Conservation (phyloP, 2,888 invertebrate genomes). For the Graphium colonna region DNA sequence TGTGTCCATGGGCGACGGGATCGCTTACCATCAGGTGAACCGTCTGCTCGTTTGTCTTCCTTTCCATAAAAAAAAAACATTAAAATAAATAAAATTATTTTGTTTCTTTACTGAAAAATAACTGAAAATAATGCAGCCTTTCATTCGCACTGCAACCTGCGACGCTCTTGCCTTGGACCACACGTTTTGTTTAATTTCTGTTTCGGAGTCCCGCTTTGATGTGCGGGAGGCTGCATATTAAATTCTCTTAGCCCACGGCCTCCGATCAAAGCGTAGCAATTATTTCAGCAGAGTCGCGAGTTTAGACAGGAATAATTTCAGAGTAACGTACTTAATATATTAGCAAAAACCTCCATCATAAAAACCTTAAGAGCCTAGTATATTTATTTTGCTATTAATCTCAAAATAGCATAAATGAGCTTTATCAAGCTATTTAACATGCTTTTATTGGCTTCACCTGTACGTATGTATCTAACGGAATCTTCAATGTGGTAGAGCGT, state of each 20-base stretch:
- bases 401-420: neutral
- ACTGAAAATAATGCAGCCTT: too few species aligned
- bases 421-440: too few species aligned
- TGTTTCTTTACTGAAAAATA: too few species aligned
- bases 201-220: constrained; percentile 55
- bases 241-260: constrained; percentile 55
- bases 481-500: too few species aligned
- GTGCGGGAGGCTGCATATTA: constrained; percentile 59
- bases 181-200: constrained; percentile 52
- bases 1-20: too few species aligned
- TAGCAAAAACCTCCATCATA: constrained; percentile 1
- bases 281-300: constrained; percentile 45
- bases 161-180: constrained; percentile 28
- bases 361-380: neutral
- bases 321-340: neutral
- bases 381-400: neutral
- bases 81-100: too few species aligned
- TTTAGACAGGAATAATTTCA: constrained; percentile 28
- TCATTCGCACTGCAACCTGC: too few species aligned
- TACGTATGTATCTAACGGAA: too few species aligned
- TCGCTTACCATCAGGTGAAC: too few species aligned
- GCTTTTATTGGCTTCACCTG: too few species aligned
- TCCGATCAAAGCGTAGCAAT: constrained; percentile 58
- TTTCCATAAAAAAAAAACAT: too few species aligned
- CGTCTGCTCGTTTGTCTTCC: too few species aligned